Base-by-base conservation (phyloP, 2,888 invertebrate genomes). In the Drosophila neotestacea region DNA sequence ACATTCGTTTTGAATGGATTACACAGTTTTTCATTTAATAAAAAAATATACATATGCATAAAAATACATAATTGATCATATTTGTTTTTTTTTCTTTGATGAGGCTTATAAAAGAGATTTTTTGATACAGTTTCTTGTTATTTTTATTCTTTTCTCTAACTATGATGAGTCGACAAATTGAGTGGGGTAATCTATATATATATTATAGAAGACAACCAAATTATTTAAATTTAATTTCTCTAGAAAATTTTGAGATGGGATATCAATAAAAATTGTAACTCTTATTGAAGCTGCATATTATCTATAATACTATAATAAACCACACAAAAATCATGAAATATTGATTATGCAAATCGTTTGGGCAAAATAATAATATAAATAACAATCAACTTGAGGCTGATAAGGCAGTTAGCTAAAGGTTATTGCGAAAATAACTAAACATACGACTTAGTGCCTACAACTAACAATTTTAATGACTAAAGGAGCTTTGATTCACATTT, bases 401-500 rank as follows among this genome's bases (percentile, higher is more conserved):
- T 71, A 79, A 87, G 81, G 83, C 86, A 84, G 78, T 86, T 76
- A 71, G 54, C 81, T 85, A 85, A 67, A 44, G 63, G 71, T 70
- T 84, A 76, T 54, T 71, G 63, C 22, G 44, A 63, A 64, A 62
- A 48, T 67, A 72, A 70, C 71, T 86, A 83, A 63, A 68, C 41
- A 58, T 77, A 84, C 70, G 63, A 71, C 81, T 86, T 84, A 84
- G 59, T 61, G 28, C 32, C 70, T 86, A 86, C 48, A 86, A 73
- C 86, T 82, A 86, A 47, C 69, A 58, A 58, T 63, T 66, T 44
- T 38, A 72, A 68, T 63, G 64, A 77, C 75, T 85, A 85, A 88
- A 85, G 86, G 88, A 88, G 88, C 84, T 85, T 88, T 87, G 85
- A 88, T 88, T 82, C 74, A 79, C 78, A 71, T 76, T 87, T 82